Percentiles rank a stretch among this genome's conserved stretches.
phyloP scores from a whole-genome alignment of 1,140 invertebrate species.

The Bombus pyrosoma region DNA sequence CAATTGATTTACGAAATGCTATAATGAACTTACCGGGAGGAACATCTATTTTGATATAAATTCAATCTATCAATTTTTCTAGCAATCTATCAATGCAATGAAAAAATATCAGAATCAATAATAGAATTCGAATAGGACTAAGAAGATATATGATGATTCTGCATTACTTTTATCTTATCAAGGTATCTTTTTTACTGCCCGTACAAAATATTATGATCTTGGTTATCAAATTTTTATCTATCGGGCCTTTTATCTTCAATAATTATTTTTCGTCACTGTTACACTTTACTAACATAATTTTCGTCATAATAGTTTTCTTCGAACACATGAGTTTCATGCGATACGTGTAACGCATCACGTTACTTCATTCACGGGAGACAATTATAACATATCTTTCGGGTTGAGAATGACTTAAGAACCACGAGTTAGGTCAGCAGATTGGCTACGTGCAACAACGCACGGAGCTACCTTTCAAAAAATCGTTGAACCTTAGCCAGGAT shows the following conservation, averaged over 20 bases:
- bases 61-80: background rate
- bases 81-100: background rate
- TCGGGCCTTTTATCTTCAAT: background rate
- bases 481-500: background rate
- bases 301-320: background rate
- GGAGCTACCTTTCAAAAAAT: background rate
- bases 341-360: slow-evolving; percentile 8
- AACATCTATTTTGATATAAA: background rate
- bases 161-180: background rate
- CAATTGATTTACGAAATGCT: too few relatives aligned
- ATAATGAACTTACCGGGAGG: too few relatives aligned
- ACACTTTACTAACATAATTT: background rate
- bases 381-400: background rate
- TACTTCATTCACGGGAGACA: background rate
- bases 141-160: background rate
- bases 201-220: background rate
- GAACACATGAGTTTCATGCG: background rate
- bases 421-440: background rate
- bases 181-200: background rate
- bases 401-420: background rate
- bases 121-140: background rate
- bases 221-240: background rate
- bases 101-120: background rate
- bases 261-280: background rate
- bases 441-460: slow-evolving; percentile 20